Conservation (phyloP, 2,797 vertebrate genomes). For the Poecilia gillii region DNA sequence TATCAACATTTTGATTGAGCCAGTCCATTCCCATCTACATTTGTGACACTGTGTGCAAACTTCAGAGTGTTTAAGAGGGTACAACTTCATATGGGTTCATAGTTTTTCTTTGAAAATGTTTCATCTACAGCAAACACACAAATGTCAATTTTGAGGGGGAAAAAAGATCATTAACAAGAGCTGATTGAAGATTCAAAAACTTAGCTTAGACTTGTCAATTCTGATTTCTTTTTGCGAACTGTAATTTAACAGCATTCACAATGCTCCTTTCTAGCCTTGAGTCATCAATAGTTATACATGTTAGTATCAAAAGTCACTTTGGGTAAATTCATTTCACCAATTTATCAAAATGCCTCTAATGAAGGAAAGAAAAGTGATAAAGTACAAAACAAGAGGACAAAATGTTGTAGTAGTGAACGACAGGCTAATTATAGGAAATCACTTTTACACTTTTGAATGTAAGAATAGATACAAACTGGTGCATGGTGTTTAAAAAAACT, state of each 20-base stretch:
- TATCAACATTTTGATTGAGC: slow-evolving; percentile 79
- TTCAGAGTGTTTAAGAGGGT: slow-evolving; percentile 28
- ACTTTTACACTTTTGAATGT: not conserved
- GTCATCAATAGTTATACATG: not conserved
- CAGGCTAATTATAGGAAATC: not conserved
- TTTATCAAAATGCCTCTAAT: not conserved
- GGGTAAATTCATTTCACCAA: not conserved
- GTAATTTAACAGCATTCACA: not conserved
- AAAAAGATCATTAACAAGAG: slow-evolving; percentile 17
- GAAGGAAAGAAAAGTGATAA: not conserved
- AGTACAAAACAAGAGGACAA: not conserved
- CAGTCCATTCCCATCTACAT: slow-evolving; percentile 72
- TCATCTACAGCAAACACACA: slow-evolving; percentile 10
- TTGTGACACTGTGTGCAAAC: slow-evolving; percentile 48
- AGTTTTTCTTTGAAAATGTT: slow-evolving; percentile 1
- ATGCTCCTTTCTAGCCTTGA: not conserved
- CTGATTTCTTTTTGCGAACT: not conserved
- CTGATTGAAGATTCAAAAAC: no score
- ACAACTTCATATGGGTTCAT: slow-evolving; percentile 13
- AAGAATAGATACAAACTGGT: not conserved
- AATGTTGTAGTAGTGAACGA: not conserved
- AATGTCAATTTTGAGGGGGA: slow-evolving; percentile 12
- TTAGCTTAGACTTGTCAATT: not conserved
- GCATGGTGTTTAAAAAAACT: not conserved
- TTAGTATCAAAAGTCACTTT: not conserved